Evolutionary conservation across 64 coral and sea anemone species (phyloP).

Genomic region (Pachyseris speciosa): DNA sequence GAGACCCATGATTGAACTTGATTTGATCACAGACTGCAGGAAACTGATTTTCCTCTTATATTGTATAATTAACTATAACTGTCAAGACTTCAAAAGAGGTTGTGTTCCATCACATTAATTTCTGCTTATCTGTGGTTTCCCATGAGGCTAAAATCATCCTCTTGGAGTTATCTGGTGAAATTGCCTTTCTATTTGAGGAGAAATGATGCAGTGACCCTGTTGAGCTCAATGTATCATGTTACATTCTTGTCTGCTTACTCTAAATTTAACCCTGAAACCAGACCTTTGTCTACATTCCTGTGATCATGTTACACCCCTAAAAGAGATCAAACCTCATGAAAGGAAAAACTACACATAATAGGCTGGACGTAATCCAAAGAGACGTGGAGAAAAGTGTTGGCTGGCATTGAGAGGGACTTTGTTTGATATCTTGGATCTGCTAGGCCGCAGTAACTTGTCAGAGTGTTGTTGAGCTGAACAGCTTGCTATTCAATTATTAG

Average conservation of each 20-base stretch:
- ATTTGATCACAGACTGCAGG: constrained; percentile 5
- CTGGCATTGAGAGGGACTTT: neutral
- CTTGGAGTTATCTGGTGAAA: neutral
- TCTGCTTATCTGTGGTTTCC: constrained; percentile 17
- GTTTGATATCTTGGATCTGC: neutral
- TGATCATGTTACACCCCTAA: constrained; percentile 18
- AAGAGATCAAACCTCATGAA: constrained; percentile 20
- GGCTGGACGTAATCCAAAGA: constrained; percentile 17
- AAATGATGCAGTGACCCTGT: neutral
- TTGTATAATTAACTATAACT: neutral
- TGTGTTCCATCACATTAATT: neutral
- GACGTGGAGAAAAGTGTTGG: neutral
- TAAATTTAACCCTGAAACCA: constrained; percentile 35
- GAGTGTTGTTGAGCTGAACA: neutral
- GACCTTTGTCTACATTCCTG: constrained; percentile 20
- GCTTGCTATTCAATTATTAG: neutral
- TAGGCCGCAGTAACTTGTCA: neutral
- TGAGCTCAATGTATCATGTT: neutral
- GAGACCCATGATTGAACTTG: neutral
- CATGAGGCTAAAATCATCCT: neutral
- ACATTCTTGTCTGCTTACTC: neutral
- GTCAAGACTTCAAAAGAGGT: neutral
- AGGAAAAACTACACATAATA: neutral
- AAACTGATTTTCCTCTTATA: neutral
- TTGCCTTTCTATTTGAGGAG: neutral